Percentiles rank a stretch among this genome's conserved stretches.
These are phyloP conservation scores for Drosophila pseudotalamancana DNA, from an alignment of 2,888 invertebrate species.

Conservation along the genomic window DNA sequence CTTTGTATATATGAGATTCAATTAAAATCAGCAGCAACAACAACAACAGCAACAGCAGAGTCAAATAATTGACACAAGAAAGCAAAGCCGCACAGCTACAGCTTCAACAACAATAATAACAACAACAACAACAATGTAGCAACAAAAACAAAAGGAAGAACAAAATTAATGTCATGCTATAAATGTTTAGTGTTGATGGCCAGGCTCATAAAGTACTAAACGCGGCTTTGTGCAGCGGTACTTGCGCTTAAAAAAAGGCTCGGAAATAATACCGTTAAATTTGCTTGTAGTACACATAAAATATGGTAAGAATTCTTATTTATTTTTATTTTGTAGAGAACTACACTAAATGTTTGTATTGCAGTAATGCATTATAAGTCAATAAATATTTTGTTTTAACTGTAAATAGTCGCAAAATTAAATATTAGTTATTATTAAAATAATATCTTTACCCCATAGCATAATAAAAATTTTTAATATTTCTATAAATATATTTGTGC, in stretches of 20 bases:
- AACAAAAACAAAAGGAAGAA: conserved; percentile 17
- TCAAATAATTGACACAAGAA: conserved; percentile 84
- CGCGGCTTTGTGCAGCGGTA: conserved; percentile 9
- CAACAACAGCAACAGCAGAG: conserved; percentile 35
- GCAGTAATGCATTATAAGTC: too few relatives aligned
- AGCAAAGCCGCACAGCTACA: conserved; percentile 82
- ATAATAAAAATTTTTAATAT: too few relatives aligned
- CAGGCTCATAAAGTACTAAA: conserved; percentile 59
- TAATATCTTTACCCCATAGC: too few relatives aligned
- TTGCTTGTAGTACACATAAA: not conserved
- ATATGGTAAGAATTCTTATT: not conserved
- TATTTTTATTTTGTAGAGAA: too few relatives aligned
- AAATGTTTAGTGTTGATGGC: conserved; percentile 66
- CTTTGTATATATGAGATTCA: conserved; percentile 79
- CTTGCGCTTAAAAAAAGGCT: not conserved
- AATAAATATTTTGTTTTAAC: too few relatives aligned
- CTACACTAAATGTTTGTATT: too few relatives aligned
- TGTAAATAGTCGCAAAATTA: too few relatives aligned
- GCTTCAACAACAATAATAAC: conserved; percentile 14
- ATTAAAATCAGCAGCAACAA: conserved; percentile 68
- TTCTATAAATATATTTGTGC: not conserved
- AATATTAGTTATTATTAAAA: too few relatives aligned
- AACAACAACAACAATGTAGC: not conserved
- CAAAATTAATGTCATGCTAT: conserved; percentile 67
- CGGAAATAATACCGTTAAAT: conserved; percentile 21